Percentiles rank a stretch among this genome's conserved stretches.
Conservation (phyloP, 2,888 invertebrate genomes). For the Tinea pellionella region DNA sequence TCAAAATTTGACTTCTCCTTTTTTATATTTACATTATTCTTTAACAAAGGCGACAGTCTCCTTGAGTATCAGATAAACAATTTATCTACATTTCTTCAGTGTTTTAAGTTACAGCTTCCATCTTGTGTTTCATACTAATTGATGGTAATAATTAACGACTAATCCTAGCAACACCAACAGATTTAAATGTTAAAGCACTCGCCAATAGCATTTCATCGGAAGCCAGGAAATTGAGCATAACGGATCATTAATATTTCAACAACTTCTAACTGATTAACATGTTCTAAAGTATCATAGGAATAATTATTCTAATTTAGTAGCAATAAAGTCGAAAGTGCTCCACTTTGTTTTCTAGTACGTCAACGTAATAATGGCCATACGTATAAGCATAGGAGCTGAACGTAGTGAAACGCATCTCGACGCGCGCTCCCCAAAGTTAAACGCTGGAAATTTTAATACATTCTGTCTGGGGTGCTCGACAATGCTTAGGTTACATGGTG, state of each 20-base stretch:
- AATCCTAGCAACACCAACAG: slow-evolving; percentile 14
- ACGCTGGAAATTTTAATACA: slow-evolving; percentile 55
- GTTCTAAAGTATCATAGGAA: slow-evolving; percentile 1
- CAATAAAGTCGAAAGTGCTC: slow-evolving; percentile 25
- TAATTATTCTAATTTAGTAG: neutral
- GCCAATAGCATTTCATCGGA: slow-evolving; percentile 53
- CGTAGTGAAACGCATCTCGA: slow-evolving; percentile 40
- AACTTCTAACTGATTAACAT: slow-evolving; percentile 53
- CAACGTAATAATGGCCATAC: slow-evolving; percentile 27
- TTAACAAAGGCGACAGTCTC: neutral
- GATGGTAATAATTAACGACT: slow-evolving; percentile 10
- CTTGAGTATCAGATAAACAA: neutral
- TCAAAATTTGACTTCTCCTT: too few relatives aligned
- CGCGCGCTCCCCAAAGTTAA: slow-evolving; percentile 45
- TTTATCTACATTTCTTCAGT: neutral
- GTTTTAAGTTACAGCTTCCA: neutral
- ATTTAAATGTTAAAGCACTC: slow-evolving; percentile 29
- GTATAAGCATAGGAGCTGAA: slow-evolving; percentile 25
- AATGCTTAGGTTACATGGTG: slow-evolving; percentile 28
- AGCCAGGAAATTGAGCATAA: slow-evolving; percentile 66
- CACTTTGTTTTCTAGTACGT: slow-evolving; percentile 21
- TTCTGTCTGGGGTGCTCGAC: slow-evolving; percentile 34
- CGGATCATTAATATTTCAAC: slow-evolving; percentile 62
- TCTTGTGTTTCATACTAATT: slow-evolving; percentile 8
- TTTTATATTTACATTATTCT: too few relatives aligned